Conservation (phyloP, 2,113 vertebrate genomes). For the Oenanthe oenanthe region DNA sequence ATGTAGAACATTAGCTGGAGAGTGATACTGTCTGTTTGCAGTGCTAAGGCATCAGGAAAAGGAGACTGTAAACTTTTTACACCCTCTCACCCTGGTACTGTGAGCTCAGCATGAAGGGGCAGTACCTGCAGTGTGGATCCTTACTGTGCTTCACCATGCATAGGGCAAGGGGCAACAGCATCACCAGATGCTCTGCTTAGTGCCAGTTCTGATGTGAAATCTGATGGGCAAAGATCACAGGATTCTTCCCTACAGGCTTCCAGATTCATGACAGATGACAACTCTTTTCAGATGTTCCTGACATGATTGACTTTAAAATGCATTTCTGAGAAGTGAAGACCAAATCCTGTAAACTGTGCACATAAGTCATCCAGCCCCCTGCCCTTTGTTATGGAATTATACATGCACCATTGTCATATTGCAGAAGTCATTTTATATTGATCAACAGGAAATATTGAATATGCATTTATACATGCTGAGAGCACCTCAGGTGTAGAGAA, state of each 20-base stretch:
- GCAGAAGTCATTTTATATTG: background rate
- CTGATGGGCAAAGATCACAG: conserved; percentile 1
- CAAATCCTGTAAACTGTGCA: background rate
- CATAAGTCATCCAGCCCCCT: background rate
- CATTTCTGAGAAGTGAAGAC: background rate
- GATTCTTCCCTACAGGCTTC: background rate
- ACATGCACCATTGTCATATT: background rate
- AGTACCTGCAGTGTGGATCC: background rate
- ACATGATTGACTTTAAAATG: background rate
- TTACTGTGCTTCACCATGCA: fast-evolving
- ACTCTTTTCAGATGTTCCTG: background rate
- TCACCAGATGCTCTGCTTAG: background rate
- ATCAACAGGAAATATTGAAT: conserved; percentile 27
- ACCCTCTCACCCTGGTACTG: background rate
- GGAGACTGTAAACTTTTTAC: background rate
- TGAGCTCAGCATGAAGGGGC: background rate
- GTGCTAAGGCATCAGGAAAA: background rate
- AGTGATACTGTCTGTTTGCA: background rate
- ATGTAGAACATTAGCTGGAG: background rate
- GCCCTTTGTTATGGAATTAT: background rate
- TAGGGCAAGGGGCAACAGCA: background rate
- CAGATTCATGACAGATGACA: conserved; percentile 6
- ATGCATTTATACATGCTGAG: conserved; percentile 17
- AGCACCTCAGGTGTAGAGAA: background rate
- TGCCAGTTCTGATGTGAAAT: background rate